phyloP scores from a whole-genome alignment of 2,888 invertebrate species.

The Podabrus alpinus region DNA sequence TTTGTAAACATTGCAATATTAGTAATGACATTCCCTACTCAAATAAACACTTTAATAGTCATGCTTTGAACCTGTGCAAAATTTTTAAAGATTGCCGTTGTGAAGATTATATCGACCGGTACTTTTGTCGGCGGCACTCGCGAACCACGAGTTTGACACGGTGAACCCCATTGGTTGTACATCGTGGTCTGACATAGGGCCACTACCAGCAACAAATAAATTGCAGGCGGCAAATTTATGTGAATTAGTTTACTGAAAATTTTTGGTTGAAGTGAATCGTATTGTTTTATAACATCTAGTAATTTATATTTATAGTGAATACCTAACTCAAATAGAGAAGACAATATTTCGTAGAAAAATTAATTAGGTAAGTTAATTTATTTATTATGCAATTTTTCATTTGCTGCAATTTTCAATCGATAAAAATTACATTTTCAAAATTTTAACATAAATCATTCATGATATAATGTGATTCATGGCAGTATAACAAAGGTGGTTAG shows the following conservation, averaged over 20 bases:
- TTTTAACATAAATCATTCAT: background rate
- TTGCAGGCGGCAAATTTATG: slow-evolving; percentile 44
- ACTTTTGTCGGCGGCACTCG: slow-evolving; percentile 39
- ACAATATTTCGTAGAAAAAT: background rate
- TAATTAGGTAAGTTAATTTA: background rate
- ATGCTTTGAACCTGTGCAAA: background rate
- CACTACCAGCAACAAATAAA: slow-evolving; percentile 61
- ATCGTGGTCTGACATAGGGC: slow-evolving; percentile 80
- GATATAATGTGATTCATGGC: background rate
- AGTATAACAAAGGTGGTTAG: background rate
- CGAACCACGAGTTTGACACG: slow-evolving; percentile 50
- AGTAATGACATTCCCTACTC: background rate
- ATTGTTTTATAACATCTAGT: background rate
- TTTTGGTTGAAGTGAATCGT: background rate
- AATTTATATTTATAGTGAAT: slow-evolving; percentile 2
- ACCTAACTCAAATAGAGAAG: background rate
- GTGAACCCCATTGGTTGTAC: slow-evolving; percentile 64
- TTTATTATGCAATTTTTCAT: background rate
- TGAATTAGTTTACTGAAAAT: slow-evolving; percentile 22
- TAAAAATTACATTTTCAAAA: background rate
- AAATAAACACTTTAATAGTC: background rate
- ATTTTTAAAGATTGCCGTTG: slow-evolving; percentile 12
- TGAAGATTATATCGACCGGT: slow-evolving; percentile 28
- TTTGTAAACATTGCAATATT: background rate
- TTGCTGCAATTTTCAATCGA: background rate